Percentiles rank a stretch among this genome's conserved stretches.
Evolutionary conservation across 2,113 vertebrate genomes (phyloP).

Genomic region (Melospiza melodia): DNA sequence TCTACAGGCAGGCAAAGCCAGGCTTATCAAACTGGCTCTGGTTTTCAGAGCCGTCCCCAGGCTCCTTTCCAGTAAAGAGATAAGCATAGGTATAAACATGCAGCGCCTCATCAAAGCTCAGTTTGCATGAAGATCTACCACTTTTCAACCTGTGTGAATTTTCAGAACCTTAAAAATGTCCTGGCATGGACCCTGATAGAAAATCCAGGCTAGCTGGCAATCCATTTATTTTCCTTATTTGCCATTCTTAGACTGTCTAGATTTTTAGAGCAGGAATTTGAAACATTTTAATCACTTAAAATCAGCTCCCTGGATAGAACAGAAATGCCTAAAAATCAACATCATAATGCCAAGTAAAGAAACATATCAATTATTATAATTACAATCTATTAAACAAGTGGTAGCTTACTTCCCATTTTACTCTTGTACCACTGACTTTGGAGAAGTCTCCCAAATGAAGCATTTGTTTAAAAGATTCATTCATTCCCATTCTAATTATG

Average conservation of each 20-base stretch:
- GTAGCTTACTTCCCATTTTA: background rate
- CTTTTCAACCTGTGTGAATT: background rate
- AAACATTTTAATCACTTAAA: background rate
- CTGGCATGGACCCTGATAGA: background rate
- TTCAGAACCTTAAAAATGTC: background rate
- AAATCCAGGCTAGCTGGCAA: background rate
- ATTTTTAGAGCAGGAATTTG: background rate
- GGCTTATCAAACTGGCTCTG: background rate
- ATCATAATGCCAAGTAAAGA: background rate
- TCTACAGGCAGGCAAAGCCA: background rate
- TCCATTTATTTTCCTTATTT: background rate
- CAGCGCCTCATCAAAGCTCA: background rate
- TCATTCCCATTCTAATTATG: background rate
- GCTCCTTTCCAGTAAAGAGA: background rate
- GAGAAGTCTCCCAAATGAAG: background rate
- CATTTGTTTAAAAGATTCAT: background rate
- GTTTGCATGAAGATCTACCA: accelerated
- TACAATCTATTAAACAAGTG: background rate
- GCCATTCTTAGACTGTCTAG: background rate
- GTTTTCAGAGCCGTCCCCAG: background rate
- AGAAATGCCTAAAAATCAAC: background rate
- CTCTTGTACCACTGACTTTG: background rate
- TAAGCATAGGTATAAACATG: accelerated
- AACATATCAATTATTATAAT: background rate
- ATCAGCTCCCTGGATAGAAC: background rate